Evolutionary conservation across 92 coral and sea anemone species (phyloP).

Genomic region (Epizoanthus ramosus): DNA sequence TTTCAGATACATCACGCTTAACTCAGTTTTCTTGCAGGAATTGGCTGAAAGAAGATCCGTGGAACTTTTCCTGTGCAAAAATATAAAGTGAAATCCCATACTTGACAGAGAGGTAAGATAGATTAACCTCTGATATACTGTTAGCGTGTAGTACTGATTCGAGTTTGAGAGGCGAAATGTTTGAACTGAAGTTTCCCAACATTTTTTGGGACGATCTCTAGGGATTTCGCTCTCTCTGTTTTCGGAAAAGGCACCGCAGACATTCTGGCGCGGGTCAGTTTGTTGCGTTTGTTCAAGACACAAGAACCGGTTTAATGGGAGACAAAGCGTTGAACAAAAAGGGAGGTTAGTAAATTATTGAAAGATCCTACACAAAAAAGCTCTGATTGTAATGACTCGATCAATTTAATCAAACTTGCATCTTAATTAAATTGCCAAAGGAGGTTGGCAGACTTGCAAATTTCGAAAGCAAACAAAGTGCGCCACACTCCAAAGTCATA

Average conservation of each 20-base stretch:
- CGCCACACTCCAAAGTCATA: background rate
- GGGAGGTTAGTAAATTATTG: slow-evolving; percentile 40
- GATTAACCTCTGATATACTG: background rate
- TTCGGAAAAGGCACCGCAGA: slow-evolving; percentile 21
- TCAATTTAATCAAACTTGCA: slow-evolving; percentile 45
- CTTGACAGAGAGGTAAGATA: no score
- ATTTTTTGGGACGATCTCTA: background rate
- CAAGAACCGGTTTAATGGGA: slow-evolving; percentile 28
- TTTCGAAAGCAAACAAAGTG: slow-evolving; percentile 34
- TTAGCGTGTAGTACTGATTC: background rate
- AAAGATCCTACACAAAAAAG: slow-evolving; percentile 35
- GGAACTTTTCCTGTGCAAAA: no score
- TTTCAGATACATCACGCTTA: background rate
- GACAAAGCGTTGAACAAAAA: slow-evolving; percentile 27
- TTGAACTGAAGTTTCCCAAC: no score
- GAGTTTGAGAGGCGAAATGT: slow-evolving; percentile 1
- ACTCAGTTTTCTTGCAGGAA: no score
- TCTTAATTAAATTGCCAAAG: slow-evolving; percentile 36
- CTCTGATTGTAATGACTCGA: slow-evolving; percentile 22
- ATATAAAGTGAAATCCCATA: no score
- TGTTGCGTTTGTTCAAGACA: slow-evolving; percentile 19
- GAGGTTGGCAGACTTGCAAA: slow-evolving; percentile 38
- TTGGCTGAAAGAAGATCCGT: no score
- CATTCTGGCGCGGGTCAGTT: slow-evolving; percentile 38
- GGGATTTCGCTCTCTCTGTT: slow-evolving; percentile 2